Percentiles rank a stretch among this genome's conserved stretches.
Conservation (phyloP, 2,797 vertebrate species). For the Eidolon dupreanum region DNA sequence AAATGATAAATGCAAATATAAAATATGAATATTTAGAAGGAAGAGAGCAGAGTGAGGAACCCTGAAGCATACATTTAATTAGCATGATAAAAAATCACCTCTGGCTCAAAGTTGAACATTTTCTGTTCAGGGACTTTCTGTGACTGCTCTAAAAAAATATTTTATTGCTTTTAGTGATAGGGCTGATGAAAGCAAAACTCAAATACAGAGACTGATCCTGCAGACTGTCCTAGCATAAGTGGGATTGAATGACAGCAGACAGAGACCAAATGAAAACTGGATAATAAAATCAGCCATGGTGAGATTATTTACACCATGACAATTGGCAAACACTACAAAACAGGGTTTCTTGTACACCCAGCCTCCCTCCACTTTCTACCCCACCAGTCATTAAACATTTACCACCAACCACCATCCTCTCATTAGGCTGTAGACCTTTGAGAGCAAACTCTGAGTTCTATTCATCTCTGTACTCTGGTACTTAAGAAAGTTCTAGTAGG, state of each 20-base stretch:
- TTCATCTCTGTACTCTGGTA: neutral
- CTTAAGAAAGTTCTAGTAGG: neutral
- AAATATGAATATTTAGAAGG: conserved; percentile 53
- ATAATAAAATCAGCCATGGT: neutral
- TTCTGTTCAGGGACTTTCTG: conserved; percentile 5
- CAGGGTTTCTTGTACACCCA: neutral
- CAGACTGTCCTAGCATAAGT: neutral
- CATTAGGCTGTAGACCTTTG: neutral
- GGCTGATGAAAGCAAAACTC: neutral
- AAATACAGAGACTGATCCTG: neutral
- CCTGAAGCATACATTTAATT: conserved; percentile 43
- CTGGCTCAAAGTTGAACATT: conserved; percentile 17
- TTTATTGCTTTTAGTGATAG: neutral
- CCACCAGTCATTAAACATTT: neutral
- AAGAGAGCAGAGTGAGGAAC: neutral
- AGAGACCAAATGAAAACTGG: neutral
- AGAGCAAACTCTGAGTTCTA: neutral
- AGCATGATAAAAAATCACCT: conserved; percentile 35
- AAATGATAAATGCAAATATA: conserved; percentile 59
- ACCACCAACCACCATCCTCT: neutral
- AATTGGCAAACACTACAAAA: neutral
- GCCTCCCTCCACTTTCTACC: too few species aligned
- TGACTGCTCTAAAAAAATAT: neutral
- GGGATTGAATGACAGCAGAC: neutral
- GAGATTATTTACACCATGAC: neutral